Conservation (phyloP, 2,888 invertebrate species). For the Glaucopsyche alexis region DNA sequence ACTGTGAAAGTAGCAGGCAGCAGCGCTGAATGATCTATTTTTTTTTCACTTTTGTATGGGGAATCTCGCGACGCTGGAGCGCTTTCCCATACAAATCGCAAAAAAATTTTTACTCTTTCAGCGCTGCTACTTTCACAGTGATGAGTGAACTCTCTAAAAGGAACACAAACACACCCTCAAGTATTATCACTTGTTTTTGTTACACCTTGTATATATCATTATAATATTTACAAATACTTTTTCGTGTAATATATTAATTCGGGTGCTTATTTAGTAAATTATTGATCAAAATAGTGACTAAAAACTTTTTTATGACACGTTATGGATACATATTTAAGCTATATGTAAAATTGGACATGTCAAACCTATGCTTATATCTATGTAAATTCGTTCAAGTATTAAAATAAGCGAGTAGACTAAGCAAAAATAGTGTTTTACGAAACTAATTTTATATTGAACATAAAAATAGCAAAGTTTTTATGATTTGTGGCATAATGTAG, state of each 20-base stretch:
- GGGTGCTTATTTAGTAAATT: conserved; percentile 9
- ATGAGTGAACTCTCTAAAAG: too few species aligned
- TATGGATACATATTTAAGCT: not conserved
- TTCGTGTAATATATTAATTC: conserved; percentile 16
- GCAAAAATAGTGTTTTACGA: not conserved
- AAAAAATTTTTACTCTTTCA: too few species aligned
- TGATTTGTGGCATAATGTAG: conserved; percentile 18
- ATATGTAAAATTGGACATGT: conserved; percentile 17
- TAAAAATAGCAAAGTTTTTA: conserved; percentile 3
- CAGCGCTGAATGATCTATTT: too few species aligned
- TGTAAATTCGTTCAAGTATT: conserved; percentile 25
- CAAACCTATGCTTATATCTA: conserved; percentile 7
- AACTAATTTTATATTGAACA: not conserved
- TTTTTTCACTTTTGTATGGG: too few species aligned
- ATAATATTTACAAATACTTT: not conserved
- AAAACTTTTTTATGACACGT: not conserved
- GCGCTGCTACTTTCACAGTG: too few species aligned
- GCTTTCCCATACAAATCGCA: too few species aligned
- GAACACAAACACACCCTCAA: too few species aligned
- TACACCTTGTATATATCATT: too few species aligned
- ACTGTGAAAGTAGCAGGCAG: too few species aligned
- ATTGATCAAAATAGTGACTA: not conserved
- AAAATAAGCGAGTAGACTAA: not conserved
- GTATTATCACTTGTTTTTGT: too few species aligned
- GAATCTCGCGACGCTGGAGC: too few species aligned